phyloP scores from a whole-genome alignment of 1,140 invertebrate species.

The Pemphigus obesinymphae region DNA sequence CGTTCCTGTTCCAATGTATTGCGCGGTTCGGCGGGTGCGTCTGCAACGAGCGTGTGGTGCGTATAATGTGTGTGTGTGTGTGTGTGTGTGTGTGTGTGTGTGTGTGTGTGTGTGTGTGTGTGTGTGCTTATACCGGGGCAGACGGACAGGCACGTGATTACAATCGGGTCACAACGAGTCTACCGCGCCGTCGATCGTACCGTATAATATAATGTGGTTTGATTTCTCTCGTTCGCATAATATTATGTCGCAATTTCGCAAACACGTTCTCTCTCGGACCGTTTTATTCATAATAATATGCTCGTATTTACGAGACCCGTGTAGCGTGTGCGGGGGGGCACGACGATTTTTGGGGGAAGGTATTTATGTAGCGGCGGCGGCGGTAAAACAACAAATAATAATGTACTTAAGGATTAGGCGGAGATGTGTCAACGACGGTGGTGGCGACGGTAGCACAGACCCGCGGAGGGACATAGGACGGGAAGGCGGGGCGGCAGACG shows the following conservation, averaged over 20 bases:
- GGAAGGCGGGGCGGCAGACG: background rate
- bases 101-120: too few species aligned
- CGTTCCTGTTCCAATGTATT: background rate
- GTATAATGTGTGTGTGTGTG: background rate
- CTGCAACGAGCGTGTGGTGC: background rate
- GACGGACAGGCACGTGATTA: conserved; percentile 16
- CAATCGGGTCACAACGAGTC: conserved; percentile 32
- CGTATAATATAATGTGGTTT: too few species aligned
- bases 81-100: too few species aligned
- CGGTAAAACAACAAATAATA: background rate
- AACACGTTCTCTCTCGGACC: background rate
- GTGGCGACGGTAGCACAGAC: too few species aligned
- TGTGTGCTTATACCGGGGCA: background rate
- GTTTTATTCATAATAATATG: background rate
- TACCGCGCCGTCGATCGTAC: background rate
- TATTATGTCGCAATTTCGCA: background rate
- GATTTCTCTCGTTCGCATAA: too few species aligned
- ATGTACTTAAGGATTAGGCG: too few species aligned
- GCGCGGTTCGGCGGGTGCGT: background rate
- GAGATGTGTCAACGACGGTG: background rate
- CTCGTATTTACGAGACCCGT: too few species aligned
- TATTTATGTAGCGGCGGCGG: too few species aligned
- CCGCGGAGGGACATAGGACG: too few species aligned
- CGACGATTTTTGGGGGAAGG: too few species aligned
- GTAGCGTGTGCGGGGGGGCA: too few species aligned